These are phyloP conservation scores for Distichodus sexfasciatus DNA, from an alignment of 2,797 vertebrate genomes.

Conservation along the genomic window DNA sequence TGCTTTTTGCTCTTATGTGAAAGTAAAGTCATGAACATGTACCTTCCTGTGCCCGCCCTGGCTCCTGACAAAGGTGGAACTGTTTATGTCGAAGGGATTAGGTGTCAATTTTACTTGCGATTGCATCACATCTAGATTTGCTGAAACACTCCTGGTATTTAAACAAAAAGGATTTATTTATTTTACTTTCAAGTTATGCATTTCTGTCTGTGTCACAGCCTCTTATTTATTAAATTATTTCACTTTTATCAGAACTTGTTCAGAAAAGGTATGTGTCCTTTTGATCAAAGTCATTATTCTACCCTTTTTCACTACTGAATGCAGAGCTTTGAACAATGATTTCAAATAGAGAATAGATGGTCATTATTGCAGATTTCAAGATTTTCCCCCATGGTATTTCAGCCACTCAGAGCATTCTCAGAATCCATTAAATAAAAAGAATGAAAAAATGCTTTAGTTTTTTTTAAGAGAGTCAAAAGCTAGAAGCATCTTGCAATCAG, in stretches of 20 bases:
- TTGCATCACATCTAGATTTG: slow-evolving; percentile 23
- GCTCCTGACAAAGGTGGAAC: slow-evolving; percentile 24
- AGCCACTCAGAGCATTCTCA: no score
- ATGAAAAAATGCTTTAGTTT: no score
- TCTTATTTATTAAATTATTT: neutral
- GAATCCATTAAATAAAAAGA: no score
- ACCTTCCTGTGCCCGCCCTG: neutral
- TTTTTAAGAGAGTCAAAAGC: no score
- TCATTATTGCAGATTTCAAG: no score
- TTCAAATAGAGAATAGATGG: no score
- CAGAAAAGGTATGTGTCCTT: neutral
- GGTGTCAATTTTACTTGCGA: slow-evolving; percentile 3
- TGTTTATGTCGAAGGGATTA: slow-evolving; percentile 11
- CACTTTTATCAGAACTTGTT: neutral
- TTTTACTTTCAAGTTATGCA: neutral
- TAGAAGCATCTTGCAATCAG: no score
- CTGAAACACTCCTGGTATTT: neutral
- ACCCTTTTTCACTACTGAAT: no score
- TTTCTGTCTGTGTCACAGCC: neutral
- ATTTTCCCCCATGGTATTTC: no score
- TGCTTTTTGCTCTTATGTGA: neutral
- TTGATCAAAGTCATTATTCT: slow-evolving; percentile 8
- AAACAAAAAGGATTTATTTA: slow-evolving; percentile 25
- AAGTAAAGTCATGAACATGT: neutral
- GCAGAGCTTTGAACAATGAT: no score